These are phyloP conservation scores for Brienomyrus brachyistius DNA, from an alignment of 2,113 vertebrate genomes.

Conservation along the genomic window DNA sequence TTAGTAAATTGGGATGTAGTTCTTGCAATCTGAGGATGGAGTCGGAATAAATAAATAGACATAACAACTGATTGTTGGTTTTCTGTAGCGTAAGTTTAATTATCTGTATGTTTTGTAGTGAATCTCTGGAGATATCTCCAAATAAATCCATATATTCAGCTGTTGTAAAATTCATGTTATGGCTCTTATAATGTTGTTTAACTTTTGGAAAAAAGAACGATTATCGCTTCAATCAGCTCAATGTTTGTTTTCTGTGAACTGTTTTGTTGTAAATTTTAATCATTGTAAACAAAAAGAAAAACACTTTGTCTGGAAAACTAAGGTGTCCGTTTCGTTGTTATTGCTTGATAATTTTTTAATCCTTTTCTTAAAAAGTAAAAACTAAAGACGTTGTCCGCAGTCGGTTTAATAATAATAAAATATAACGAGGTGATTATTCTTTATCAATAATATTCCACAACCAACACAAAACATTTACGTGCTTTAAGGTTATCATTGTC, in stretches of 20 bases:
- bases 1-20: background rate
- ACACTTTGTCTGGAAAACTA: background rate
- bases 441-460: background rate
- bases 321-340: background rate
- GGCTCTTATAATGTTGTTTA: background rate
- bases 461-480: background rate
- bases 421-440: background rate
- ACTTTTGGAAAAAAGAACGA: background rate
- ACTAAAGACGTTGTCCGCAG: background rate
- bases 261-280: background rate
- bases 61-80: background rate
- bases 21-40: background rate
- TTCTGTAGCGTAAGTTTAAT: background rate
- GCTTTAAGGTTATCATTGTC: background rate
- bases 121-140: conserved; percentile 14
- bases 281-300: background rate
- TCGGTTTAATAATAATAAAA: background rate
- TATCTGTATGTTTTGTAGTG: background rate
- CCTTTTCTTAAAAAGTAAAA: background rate
- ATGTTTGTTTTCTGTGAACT: background rate
- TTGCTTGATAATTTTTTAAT: background rate
- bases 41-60: background rate
- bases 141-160: background rate
- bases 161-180: background rate
- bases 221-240: background rate